phyloP scores from a whole-genome alignment of 2,888 invertebrate species.

The Sipha maydis region DNA sequence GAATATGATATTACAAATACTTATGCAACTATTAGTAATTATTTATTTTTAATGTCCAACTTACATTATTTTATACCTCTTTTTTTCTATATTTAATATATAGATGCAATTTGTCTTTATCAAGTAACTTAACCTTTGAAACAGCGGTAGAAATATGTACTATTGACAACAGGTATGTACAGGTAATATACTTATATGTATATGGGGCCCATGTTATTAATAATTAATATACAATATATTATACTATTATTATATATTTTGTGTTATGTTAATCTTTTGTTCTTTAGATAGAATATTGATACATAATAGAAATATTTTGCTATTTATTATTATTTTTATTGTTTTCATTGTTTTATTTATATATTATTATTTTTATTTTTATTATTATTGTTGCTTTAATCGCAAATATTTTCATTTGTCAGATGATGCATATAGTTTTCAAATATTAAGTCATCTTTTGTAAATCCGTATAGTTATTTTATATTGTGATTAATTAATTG shows the following conservation, averaged over 20 bases:
- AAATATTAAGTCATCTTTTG: background rate
- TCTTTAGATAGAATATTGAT: background rate
- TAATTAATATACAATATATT: background rate
- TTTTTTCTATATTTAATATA: slow-evolving; percentile 1
- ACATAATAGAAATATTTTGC: background rate
- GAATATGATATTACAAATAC: slow-evolving; percentile 2
- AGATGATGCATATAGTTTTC: background rate
- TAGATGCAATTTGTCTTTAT: slow-evolving; percentile 6
- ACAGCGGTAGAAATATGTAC: background rate
- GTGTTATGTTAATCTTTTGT: slow-evolving; percentile 31
- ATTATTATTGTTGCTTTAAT: slow-evolving; percentile 39
- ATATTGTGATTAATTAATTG: slow-evolving; percentile 26
- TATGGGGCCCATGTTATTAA: slow-evolving; percentile 5
- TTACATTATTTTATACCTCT: slow-evolving; percentile 23
- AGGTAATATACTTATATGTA: background rate
- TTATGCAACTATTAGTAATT: slow-evolving; percentile 42
- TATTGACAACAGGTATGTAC: background rate
- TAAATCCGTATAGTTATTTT: slow-evolving; percentile 28
- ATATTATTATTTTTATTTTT: slow-evolving; percentile 24
- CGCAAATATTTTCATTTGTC: slow-evolving; percentile 12
- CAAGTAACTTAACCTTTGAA: background rate
- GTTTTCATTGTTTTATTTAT: slow-evolving; percentile 45
- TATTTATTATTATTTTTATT: slow-evolving; percentile 39
- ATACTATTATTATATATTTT: background rate
- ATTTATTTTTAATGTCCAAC: slow-evolving; percentile 21